Conservation (phyloP, 1,140 invertebrate genomes). For the Phthorimaea operculella region DNA sequence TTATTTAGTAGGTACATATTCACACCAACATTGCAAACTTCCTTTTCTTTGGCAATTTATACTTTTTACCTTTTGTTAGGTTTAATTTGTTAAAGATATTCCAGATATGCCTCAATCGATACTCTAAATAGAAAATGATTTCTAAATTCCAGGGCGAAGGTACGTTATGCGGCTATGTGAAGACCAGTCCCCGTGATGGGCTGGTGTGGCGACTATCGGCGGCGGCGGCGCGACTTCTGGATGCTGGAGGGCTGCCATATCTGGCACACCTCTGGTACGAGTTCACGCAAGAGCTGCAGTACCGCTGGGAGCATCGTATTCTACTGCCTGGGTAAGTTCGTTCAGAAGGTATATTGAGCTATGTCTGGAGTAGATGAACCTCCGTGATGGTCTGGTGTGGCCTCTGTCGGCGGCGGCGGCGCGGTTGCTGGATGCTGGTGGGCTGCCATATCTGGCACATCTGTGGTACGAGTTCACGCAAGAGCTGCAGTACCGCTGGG, state of each 20-base stretch:
- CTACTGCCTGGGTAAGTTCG: conserved; percentile 89
- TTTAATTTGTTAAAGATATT: too few species aligned
- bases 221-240: conserved; percentile 81
- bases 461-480: conserved; percentile 93
- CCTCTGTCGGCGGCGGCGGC: conserved; percentile 83
- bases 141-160: conserved; percentile 30
- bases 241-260: conserved; percentile 80
- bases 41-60: too few species aligned
- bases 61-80: too few species aligned
- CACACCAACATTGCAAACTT: too few species aligned
- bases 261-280: conserved; percentile 94
- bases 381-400: conserved; percentile 83
- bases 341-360: conserved; percentile 47
- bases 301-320: conserved; percentile 86
- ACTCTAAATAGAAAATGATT: neutral
- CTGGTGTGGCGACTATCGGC: conserved; percentile 86
- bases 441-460: conserved; percentile 83
- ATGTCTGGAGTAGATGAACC: conserved; percentile 78
- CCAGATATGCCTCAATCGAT: neutral
- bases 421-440: conserved; percentile 82
- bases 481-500: conserved; percentile 91
- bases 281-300: conserved; percentile 89
- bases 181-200: conserved; percentile 82
- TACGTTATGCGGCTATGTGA: conserved; percentile 68
- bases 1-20: too few species aligned